These are phyloP conservation scores for Parazoanthus swiftii DNA, from an alignment of 92 coral and sea anemone species.

Conservation along the genomic window DNA sequence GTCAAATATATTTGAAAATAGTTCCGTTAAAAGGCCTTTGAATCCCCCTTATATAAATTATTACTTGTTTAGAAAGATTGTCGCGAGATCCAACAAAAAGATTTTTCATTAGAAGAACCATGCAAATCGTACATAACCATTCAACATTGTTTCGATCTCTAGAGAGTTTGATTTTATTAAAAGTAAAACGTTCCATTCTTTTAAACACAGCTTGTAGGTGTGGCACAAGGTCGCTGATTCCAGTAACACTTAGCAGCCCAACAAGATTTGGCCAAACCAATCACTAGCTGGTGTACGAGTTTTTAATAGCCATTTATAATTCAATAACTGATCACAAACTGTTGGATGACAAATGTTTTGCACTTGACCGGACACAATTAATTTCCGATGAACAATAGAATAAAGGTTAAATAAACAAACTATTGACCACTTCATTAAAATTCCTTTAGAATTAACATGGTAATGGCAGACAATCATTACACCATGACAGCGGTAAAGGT, in stretches of 20 bases:
- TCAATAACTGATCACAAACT: background rate
- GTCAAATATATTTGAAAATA: too few relatives aligned
- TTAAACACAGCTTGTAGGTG: too few relatives aligned
- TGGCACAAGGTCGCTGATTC: background rate
- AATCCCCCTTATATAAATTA: too few relatives aligned
- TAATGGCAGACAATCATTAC: background rate
- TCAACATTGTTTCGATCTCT: too few relatives aligned
- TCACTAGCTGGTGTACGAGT: background rate
- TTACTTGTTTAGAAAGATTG: too few relatives aligned
- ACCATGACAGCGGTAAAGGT: too few relatives aligned
- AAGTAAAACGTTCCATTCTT: too few relatives aligned
- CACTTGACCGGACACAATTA: constrained; percentile 20
- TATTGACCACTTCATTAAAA: background rate
- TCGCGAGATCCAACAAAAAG: too few relatives aligned
- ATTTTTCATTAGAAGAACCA: too few relatives aligned
- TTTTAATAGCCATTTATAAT: background rate
- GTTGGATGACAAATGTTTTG: background rate
- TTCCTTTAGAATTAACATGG: background rate
- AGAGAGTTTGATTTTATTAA: too few relatives aligned
- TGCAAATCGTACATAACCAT: too few relatives aligned
- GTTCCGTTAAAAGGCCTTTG: background rate
- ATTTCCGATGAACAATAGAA: constrained; percentile 8
- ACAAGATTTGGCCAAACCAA: background rate
- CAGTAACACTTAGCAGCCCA: background rate
- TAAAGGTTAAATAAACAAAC: constrained; percentile 4